Evolutionary conservation across 2,797 vertebrate genomes (phyloP).

Genomic region (Gobio occitaniae): DNA sequence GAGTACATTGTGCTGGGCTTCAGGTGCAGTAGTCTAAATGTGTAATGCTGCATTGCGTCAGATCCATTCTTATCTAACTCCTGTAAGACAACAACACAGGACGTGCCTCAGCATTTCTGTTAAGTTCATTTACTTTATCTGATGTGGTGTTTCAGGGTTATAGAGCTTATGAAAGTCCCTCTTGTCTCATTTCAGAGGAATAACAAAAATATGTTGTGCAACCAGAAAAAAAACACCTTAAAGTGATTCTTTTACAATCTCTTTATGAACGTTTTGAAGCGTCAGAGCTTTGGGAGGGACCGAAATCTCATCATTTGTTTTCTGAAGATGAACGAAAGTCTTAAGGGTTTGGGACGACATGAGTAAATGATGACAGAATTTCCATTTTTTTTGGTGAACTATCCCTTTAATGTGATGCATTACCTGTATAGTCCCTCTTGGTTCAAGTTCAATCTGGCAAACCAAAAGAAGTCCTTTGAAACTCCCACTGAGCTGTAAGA

Average conservation of each 20-base stretch:
- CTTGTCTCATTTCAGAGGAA: background rate
- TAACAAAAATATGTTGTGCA: background rate
- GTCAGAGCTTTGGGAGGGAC: background rate
- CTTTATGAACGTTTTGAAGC: background rate
- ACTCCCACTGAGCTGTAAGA: constrained; percentile 62
- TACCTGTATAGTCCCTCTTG: constrained; percentile 51
- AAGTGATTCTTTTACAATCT: too few species aligned
- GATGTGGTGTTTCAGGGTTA: background rate
- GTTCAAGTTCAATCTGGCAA: constrained; percentile 66
- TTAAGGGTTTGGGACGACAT: background rate
- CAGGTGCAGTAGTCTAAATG: constrained; percentile 60
- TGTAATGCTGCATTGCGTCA: constrained; percentile 33
- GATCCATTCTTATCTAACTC: constrained; percentile 56
- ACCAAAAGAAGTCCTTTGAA: constrained; percentile 52
- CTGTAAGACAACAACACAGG: constrained; percentile 34
- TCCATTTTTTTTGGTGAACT: background rate
- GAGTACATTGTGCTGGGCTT: constrained; percentile 64
- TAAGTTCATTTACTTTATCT: background rate
- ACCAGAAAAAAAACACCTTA: background rate
- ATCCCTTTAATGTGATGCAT: constrained; percentile 1
- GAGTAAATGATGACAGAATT: background rate
- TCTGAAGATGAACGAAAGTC: background rate
- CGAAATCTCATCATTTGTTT: background rate
- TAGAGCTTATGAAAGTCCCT: background rate
- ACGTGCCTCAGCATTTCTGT: background rate